phyloP scores from a whole-genome alignment of 2,113 vertebrate genomes.

The Panthera tigris region DNA sequence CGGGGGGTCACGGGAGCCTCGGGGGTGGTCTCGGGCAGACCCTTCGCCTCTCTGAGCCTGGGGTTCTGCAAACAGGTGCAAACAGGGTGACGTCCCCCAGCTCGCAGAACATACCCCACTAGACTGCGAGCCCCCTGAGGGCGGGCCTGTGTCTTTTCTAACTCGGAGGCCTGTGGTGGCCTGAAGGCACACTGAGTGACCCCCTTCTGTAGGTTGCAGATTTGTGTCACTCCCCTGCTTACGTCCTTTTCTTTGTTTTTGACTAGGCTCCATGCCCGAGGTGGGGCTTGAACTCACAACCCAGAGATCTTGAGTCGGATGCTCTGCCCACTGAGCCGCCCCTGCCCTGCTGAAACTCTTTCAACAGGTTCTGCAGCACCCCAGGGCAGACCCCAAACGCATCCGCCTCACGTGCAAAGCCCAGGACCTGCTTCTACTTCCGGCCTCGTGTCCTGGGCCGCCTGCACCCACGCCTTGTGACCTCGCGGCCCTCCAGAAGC shows the following conservation, averaged over 20 bases:
- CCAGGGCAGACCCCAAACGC: not conserved
- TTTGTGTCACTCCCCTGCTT: not conserved
- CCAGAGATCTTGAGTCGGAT: too few relatives aligned
- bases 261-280: too few relatives aligned
- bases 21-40: not conserved
- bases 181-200: fast-evolving
- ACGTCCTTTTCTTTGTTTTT: too few relatives aligned
- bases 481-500: not conserved
- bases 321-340: too few relatives aligned
- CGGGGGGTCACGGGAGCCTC: not conserved
- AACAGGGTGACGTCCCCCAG: too few relatives aligned
- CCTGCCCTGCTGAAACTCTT: too few relatives aligned
- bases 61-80: not conserved
- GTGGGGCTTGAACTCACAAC: too few relatives aligned
- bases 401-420: fast-evolving
- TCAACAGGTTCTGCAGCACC: too few relatives aligned
- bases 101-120: not conserved
- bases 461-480: not conserved
- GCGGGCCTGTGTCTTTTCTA: too few relatives aligned
- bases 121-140: not conserved
- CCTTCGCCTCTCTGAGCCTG: not conserved
- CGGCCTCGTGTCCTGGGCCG: fast-evolving
- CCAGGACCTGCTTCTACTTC: not conserved
- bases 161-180: not conserved
- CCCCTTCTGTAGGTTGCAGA: not conserved